phyloP scores from a whole-genome alignment of 2,888 invertebrate species.

The Atrina japonica region DNA sequence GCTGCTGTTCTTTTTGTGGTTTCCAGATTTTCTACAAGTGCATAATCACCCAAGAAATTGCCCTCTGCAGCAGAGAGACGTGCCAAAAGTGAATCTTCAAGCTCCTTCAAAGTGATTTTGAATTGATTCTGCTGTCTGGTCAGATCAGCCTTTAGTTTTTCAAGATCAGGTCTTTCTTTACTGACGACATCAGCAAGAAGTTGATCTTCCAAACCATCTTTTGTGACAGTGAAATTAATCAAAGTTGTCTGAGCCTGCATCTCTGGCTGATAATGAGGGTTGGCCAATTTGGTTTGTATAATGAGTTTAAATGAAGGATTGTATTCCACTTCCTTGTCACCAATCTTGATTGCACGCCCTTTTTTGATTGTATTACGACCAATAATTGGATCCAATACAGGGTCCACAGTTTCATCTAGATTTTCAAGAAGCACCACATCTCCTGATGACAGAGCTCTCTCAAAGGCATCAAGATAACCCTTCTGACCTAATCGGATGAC shows the following conservation, averaged over 20 bases:
- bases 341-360: constrained; percentile 97
- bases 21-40: constrained; percentile 96
- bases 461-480: constrained; percentile 94
- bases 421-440: constrained; percentile 94
- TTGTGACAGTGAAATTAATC: constrained; percentile 97
- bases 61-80: constrained; percentile 95
- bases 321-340: constrained; percentile 98
- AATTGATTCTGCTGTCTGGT: constrained; percentile 98
- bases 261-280: constrained; percentile 98
- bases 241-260: constrained; percentile 99
- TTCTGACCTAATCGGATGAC: constrained; percentile 93
- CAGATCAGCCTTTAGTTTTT: constrained; percentile 95
- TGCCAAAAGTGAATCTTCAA: constrained; percentile 96
- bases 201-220: constrained; percentile 97
- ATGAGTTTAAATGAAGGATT: constrained; percentile 92
- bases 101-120: constrained; percentile 94
- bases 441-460: constrained; percentile 88
- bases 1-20: constrained; percentile 97
- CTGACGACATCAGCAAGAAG: constrained; percentile 97
- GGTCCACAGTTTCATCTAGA: constrained; percentile 95
- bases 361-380: constrained; percentile 96
- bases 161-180: constrained; percentile 97
- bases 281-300: constrained; percentile 96
- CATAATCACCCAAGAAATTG: constrained; percentile 96
- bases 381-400: constrained; percentile 93